Conservation (phyloP, 2,797 vertebrate species). For the Macrochelys suwanniensis region DNA sequence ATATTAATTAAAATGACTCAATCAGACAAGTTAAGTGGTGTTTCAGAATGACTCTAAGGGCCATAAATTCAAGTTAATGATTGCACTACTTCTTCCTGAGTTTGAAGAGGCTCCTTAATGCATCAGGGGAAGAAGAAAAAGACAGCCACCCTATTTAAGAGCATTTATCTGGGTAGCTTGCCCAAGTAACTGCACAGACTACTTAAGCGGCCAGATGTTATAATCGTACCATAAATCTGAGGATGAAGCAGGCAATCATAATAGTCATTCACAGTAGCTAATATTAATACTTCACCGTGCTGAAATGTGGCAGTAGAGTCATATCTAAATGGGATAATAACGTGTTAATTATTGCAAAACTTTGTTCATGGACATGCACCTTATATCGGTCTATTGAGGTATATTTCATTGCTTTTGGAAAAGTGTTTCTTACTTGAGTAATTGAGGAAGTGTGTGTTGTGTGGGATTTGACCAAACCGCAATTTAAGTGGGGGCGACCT, state of each 20-base stretch:
- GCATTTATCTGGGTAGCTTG: slow-evolving; percentile 16
- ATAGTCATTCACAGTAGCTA: slow-evolving; percentile 3
- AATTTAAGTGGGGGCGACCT: neutral
- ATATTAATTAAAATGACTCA: slow-evolving; percentile 75
- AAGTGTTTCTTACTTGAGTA: neutral
- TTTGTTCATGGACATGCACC: neutral
- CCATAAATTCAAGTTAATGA: slow-evolving; percentile 77
- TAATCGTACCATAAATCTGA: slow-evolving; percentile 18
- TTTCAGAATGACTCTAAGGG: slow-evolving; percentile 54
- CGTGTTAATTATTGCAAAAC: neutral
- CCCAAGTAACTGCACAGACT: slow-evolving; percentile 15
- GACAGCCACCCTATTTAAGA: neutral
- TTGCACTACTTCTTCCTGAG: slow-evolving; percentile 14
- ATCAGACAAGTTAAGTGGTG: slow-evolving; percentile 16
- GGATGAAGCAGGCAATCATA: slow-evolving; percentile 13
- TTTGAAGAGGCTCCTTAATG: slow-evolving; percentile 33
- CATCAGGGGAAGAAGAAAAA: slow-evolving; percentile 27
- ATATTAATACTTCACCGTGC: slow-evolving; percentile 19
- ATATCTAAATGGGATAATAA: neutral
- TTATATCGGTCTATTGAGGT: neutral
- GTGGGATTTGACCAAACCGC: neutral
- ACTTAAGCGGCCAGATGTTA: neutral
- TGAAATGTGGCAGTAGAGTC: neutral
- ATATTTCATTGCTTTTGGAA: neutral
- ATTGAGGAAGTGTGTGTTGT: neutral